phyloP scores from a whole-genome alignment of 2,797 vertebrate genomes.

The Muscicapa comitata region DNA sequence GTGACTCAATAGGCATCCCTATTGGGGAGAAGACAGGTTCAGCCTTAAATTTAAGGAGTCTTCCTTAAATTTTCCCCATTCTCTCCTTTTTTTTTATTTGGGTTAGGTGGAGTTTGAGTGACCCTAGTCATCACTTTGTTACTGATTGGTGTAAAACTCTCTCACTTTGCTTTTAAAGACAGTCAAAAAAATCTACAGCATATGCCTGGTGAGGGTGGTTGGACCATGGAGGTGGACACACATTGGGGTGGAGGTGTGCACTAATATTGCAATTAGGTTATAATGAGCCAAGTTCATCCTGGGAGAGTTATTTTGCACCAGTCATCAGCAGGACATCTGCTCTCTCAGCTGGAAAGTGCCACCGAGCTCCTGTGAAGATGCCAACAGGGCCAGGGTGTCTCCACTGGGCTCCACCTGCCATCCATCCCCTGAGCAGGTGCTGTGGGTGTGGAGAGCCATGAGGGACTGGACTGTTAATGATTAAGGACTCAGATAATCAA shows the following conservation, averaged over 20 bases:
- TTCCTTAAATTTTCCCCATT: neutral
- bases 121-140: neutral
- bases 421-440: neutral
- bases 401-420: neutral
- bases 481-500: too few relatives aligned
- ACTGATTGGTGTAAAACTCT: neutral
- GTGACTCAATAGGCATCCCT: neutral
- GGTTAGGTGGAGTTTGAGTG: neutral
- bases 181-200: neutral
- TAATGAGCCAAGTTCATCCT: rapidly evolving
- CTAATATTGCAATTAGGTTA: neutral
- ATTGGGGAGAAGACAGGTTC: neutral
- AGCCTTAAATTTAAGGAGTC: neutral
- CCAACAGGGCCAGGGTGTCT: rapidly evolving
- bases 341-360: neutral
- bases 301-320: neutral
- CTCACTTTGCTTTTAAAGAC: neutral
- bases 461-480: neutral
- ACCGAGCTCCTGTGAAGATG: neutral
- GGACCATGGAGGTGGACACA: rapidly evolving
- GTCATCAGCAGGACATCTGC: neutral
- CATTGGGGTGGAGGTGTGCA: neutral
- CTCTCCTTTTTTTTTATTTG: neutral
- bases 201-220: neutral
- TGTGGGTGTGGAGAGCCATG: rapidly evolving